phyloP scores from a whole-genome alignment of 1,140 invertebrate species.

The Neodiprion lecontei region DNA sequence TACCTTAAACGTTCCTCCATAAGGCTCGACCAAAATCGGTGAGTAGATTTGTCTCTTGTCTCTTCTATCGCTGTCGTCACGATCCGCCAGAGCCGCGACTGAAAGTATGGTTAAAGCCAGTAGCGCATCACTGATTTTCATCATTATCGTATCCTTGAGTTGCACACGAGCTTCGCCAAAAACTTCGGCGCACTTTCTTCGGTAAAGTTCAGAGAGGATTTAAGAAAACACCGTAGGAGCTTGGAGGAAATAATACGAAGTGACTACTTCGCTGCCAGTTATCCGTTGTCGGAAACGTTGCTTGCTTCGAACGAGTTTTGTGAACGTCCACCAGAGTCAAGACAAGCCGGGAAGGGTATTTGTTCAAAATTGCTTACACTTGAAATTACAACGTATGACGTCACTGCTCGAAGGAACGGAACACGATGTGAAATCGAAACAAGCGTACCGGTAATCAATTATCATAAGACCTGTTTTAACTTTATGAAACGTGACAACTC shows the following conservation, averaged over 20 bases:
- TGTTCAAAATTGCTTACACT: neutral
- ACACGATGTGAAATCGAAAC: too few species aligned
- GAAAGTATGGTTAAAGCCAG: neutral
- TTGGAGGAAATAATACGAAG: neutral
- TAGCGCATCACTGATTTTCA: neutral
- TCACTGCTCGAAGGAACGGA: neutral
- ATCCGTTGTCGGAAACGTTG: neutral
- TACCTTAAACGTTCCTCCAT: conserved; percentile 54
- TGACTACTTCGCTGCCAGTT: neutral
- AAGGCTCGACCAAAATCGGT: conserved; percentile 50
- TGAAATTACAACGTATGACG: neutral
- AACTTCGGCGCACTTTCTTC: neutral
- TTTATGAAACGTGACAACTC: too few species aligned
- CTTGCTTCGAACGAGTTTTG: neutral
- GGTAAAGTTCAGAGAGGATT: neutral
- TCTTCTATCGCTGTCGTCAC: neutral
- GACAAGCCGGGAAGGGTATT: neutral
- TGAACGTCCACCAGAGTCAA: neutral
- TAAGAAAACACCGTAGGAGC: neutral
- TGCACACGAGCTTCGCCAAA: neutral
- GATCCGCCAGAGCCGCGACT: neutral
- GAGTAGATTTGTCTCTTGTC: conserved; percentile 7
- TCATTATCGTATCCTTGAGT: neutral
- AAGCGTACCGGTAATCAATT: too few species aligned
- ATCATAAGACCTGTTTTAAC: too few species aligned